Base-by-base conservation (phyloP, 1,140 invertebrate species). In the Eubasilissa regina region DNA sequence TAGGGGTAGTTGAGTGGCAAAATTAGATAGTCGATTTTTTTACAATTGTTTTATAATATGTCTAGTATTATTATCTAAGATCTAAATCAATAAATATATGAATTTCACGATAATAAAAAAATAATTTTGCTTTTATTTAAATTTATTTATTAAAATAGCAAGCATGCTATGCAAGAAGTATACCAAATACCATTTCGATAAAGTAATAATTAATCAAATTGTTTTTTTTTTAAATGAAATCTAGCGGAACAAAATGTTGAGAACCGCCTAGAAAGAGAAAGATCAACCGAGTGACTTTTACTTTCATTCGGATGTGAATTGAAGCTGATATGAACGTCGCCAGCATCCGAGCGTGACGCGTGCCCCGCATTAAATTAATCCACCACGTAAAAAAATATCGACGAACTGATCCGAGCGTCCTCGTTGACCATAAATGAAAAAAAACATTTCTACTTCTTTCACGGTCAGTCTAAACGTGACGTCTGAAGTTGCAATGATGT, bases 231-330 rank as follows among this genome's bases (percentile, higher is more conserved):
- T n/a, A n/a, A n/a, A 17, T 47, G 25, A 35, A 47, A 47, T 68
- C 1, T 25, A 11, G n/a, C 3, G 11, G 11, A 51, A 64, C 21
- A 13, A 70, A 70, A 70, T 13, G 47, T 74, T 74, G 70, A 74
- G 70, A 74, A 17, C 21, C 70, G 15, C 70, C 9, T 4, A 7
- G n/a, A 56, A 74, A 74, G 70, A 74, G 70, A 74, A 74, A 74
- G 70, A 74, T 74, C 70, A 56, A 56, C 70, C 43, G 35, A 74
- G 25, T 55, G 43, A 74, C 70, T 74, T 74, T 74, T 74, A 74
- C 70, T 74, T 74, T 74, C 70, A 55, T 74, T 74, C 53, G 53
- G 48, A 74, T 56, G 70, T 74, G 17, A 74, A 56, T 74, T 25
- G 56, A 74, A 45, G 56, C 45, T 56, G 13, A 56, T 55, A 74